phyloP scores from a whole-genome alignment of 2,113 vertebrate genomes.

The Chaenogobius annularis region DNA sequence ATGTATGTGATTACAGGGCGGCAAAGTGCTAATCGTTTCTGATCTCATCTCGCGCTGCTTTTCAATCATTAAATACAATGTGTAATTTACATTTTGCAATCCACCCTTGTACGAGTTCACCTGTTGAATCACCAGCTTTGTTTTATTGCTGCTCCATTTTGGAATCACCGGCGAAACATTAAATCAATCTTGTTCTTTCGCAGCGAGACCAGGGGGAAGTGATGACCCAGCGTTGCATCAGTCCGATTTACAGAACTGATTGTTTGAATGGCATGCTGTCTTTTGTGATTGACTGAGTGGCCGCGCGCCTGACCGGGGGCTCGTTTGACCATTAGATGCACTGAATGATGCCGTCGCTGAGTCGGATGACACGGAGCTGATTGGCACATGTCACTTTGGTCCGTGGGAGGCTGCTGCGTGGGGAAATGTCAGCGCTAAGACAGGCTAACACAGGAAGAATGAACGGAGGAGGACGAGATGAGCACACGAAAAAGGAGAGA shows the following conservation, averaged over 20 bases:
- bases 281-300: conserved; percentile 40
- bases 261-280: conserved; percentile 47
- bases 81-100: background rate
- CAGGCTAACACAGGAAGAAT: conserved; percentile 14
- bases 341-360: conserved; percentile 45
- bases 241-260: conserved; percentile 19
- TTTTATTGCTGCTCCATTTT: background rate
- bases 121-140: background rate
- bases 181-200: background rate
- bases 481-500: background rate
- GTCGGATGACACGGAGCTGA: conserved; percentile 25
- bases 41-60: background rate
- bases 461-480: background rate
- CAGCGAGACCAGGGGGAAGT: background rate
- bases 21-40: background rate
- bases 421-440: conserved; percentile 21
- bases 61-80: background rate
- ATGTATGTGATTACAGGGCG: background rate
- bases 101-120: background rate
- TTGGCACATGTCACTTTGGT: conserved; percentile 49
- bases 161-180: background rate
- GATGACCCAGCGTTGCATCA: background rate
- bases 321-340: conserved; percentile 28
- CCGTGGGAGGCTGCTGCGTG: conserved; percentile 32
- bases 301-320: conserved; percentile 9